Base-by-base conservation (phyloP, 2,888 invertebrate genomes). In the Cerastoderma edule region DNA sequence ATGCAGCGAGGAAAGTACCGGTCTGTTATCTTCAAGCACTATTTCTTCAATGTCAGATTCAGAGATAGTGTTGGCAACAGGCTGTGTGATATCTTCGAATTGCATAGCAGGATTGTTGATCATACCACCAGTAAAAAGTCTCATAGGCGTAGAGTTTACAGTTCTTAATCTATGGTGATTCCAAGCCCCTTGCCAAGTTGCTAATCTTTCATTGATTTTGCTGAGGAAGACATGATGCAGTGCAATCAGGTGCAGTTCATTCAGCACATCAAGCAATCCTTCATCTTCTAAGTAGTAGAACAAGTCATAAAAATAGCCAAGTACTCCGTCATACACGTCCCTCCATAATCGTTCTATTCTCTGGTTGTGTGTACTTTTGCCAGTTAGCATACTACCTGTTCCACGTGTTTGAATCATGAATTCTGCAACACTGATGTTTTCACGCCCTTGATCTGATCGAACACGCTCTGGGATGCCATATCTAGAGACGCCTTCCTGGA, bases 261-360 rank as follows among this genome's bases (percentile, higher is more conserved):
- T 70, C n/a, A 78, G 22, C 13, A 57, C 22, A 35, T 72, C 75
- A 2, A 75, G 65, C 8, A 67, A 30, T 19, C 50, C 72, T 13
- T 50, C 44, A 35, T 78, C 74, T 57, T 78, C 74, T 35, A 74
- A 28, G 46, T 48, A 73, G 24, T 70, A 57, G 53, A 78, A 78
- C 22, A 78, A 60, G 27, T 68, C 56, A 72, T 78, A 72, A 50
- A 44, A 78, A 30, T 65, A 74, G 19, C 50, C 46, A 5, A 78
- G 44, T 3, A 78, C 75, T 16, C 78, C 78, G 19, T 78, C 71
- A 71, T 67, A 78, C n/a, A 71, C 68, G 65, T 78, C 74, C 16
- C 74, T 46, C 78, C 74, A 78, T 33, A 79, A 44, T 48, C 79
- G 27, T 44, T 79, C 67, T n/a, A 67, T 56, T 19, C 67, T 50